Evolutionary conservation across 2,113 vertebrate species (phyloP), one percentile per base, ranked within the genome.

Genomic region (Pachycephala philippinensis): DNA sequence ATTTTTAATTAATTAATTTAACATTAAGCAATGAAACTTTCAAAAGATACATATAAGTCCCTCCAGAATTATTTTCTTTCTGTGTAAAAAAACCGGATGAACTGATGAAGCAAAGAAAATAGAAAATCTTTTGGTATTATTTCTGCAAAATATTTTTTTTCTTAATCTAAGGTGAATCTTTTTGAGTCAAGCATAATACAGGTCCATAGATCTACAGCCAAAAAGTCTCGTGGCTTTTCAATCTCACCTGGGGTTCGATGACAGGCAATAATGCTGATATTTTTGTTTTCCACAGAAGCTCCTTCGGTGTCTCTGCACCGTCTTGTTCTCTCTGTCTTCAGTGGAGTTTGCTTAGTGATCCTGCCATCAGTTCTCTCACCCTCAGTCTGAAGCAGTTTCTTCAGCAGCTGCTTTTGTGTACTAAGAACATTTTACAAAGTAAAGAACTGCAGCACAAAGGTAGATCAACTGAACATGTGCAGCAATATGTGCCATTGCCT

Each of bases 241-340:
- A 0, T 96, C 97, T 98, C 98, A 97, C 97, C 97, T 98, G 97
- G 84, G 78, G 28, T 88, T 96, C 14, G 96, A 88, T 94, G 89
- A 68, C 84, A 63, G 92, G 94, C 80, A 82, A 89, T 44, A 69
- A 63, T 45, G 95, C 21, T 92, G 96, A 33, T 96, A 68, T 31
- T 87, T 91, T 87, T 96, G 90, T 91, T 95, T 97, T 93, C 84
- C 95, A 93, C 70, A 88, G 92, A 54, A 75, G 95, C 47, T 96
- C 91, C 93, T 88, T 83, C 3, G n/a, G 64, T 84, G 56, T 53
- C 71, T 69, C 90, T 89, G 87, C 96, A 85, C 89, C 0, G 28
- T 47, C 35, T 84, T 4, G 2, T 47, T 60, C 82, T 31, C 93
- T 68, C 83, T 24, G 75, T 72, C 78, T 92, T 87, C 72, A 40